Base-by-base conservation (phyloP, 2,888 invertebrate genomes). In the Encarsia formosa region DNA sequence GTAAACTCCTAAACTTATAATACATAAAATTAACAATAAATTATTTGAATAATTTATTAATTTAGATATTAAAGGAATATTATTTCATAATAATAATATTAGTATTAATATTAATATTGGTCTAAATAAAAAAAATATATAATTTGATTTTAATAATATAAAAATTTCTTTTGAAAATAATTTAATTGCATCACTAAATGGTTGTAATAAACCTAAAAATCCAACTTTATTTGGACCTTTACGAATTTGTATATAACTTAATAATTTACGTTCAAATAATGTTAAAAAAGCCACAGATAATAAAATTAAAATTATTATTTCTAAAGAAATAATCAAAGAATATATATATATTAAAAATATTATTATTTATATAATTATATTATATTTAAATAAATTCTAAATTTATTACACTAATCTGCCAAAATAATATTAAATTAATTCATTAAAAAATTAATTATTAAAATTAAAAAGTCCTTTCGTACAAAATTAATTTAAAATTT, bases 191-290 rank as follows among this genome's bases (percentile, higher is more conserved):
- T 87, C 86, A 41, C 80, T 78, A 80, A 87, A 83, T 69, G 86
- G 84, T 58, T 87, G 86, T 54, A 82, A 73, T 68, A 86, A 65
- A 0, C 85, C 86, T 29, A 78, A 65, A 61, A 82, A 64, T 0
- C 83, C 81, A 2, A 86, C 79, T 63, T 85, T 86, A 81, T 85
- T 86, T 19, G 86, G 86, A 0, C 86, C 86, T 64, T 85, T 85
- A 16, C 86, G 87, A 76, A 83, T 76, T 73, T 87, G 85, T 77
- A 86, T 80, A 78, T 84, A 85, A 0, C 85, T 50, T 58, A 87
- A 79, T 64, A 85, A 77, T 59, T 82, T 85, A 2, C 86, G 87
- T 47, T 88, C 86, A 63, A 87, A 76, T 74, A 87, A 80, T 64
- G 84, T 85, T 68, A 85, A 81, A 82, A 84, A 87, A 65, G 84